phyloP scores from a whole-genome alignment of 2,888 invertebrate genomes.

The Eupithecia centaureata region DNA sequence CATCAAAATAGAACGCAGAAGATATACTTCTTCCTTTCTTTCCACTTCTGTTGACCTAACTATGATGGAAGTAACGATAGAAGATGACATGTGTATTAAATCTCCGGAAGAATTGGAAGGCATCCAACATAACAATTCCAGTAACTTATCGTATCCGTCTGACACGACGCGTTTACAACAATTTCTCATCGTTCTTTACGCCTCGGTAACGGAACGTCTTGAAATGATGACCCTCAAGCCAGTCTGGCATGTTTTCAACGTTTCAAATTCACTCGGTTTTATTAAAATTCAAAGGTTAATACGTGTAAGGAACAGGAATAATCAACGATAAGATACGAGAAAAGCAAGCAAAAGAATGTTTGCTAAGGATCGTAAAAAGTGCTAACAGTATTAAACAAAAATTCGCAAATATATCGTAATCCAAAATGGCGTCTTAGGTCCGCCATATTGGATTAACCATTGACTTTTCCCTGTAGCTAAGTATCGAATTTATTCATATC shows the following conservation, averaged over 20 bases:
- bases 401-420: no score
- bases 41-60: no score
- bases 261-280: slow-evolving; percentile 16
- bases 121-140: background rate
- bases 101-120: background rate
- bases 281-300: slow-evolving; percentile 18
- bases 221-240: background rate
- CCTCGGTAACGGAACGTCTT: background rate
- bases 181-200: background rate
- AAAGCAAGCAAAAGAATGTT: slow-evolving; percentile 8
- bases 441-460: background rate
- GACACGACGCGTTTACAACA: background rate
- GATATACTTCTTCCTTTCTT: no score
- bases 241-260: slow-evolving; percentile 25
- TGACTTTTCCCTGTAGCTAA: background rate
- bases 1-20: background rate
- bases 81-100: background rate
- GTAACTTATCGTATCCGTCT: background rate
- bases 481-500: no score
- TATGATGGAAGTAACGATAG: no score
- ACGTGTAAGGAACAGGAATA: background rate
- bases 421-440: background rate
- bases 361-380: background rate
- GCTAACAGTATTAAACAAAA: slow-evolving; percentile 3
- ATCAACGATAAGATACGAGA: slow-evolving; percentile 8